phyloP scores from a whole-genome alignment of 2,888 invertebrate species.

The Cryptophagus acutangulus region DNA sequence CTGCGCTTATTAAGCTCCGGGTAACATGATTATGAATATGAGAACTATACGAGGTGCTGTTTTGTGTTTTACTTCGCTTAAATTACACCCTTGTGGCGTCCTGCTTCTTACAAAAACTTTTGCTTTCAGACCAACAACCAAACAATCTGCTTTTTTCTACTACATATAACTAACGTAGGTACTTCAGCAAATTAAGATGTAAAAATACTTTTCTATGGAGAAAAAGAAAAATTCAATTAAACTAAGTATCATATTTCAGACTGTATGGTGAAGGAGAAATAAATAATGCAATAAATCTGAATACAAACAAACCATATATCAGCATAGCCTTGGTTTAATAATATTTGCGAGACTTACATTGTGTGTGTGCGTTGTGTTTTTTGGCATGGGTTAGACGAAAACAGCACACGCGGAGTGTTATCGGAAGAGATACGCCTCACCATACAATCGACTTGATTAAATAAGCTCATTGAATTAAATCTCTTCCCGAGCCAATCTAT shows the following conservation, averaged over 20 bases:
- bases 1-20: slow-evolving; percentile 44
- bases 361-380: slow-evolving; percentile 23
- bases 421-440: slow-evolving; percentile 24
- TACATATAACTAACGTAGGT: too few relatives aligned
- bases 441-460: slow-evolving; percentile 40
- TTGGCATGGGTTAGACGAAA: slow-evolving; percentile 54
- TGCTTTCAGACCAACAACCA: background rate
- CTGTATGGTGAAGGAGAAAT: background rate
- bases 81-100: slow-evolving; percentile 15
- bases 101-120: background rate
- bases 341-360: slow-evolving; percentile 4
- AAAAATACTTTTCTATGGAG: too few relatives aligned
- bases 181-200: too few relatives aligned
- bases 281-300: slow-evolving; percentile 6
- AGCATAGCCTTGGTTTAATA: background rate
- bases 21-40: slow-evolving; percentile 48
- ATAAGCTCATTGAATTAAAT: slow-evolving; percentile 49
- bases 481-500: slow-evolving; percentile 43
- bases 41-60: slow-evolving; percentile 32
- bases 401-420: too few relatives aligned
- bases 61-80: slow-evolving; percentile 26
- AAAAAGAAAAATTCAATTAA: slow-evolving; percentile 5
- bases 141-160: too few relatives aligned
- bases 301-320: slow-evolving; percentile 6
- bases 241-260: slow-evolving; percentile 1